A percentile compares a stretch with the other conserved stretches of the same genome.
These are phyloP conservation scores for Procambarus virginalis DNA, from an alignment of 1,140 invertebrate genomes.

Conservation along the genomic window DNA sequence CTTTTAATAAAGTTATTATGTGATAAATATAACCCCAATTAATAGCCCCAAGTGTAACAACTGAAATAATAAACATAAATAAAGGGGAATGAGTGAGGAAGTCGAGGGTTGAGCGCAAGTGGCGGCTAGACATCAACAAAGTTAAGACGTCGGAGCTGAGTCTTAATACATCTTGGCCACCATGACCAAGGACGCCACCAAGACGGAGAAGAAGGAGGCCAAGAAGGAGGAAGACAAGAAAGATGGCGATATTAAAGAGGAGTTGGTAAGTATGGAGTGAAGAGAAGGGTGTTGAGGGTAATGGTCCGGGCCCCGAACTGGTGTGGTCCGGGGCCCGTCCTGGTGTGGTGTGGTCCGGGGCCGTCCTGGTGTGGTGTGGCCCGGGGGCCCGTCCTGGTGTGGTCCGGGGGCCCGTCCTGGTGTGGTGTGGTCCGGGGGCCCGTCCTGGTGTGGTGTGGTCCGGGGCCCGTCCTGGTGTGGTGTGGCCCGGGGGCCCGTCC, in stretches of 20 bases:
- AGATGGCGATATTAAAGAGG: slow-evolving; percentile 57
- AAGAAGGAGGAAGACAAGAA: slow-evolving; percentile 51
- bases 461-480: too few relatives aligned
- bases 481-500: too few relatives aligned
- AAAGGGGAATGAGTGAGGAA: background rate
- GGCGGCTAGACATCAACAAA: background rate
- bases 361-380: too few relatives aligned
- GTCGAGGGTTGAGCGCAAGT: background rate
- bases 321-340: too few relatives aligned
- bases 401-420: too few relatives aligned
- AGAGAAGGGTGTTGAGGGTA: background rate
- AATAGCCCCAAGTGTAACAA: background rate
- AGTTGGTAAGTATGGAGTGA: slow-evolving; percentile 26
- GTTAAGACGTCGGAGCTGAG: background rate
- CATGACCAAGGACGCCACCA: slow-evolving; percentile 52
- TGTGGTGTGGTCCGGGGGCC: too few relatives aligned
- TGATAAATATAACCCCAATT: background rate
- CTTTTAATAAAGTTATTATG: background rate
- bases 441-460: too few relatives aligned
- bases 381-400: too few relatives aligned
- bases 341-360: too few relatives aligned
- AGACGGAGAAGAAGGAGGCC: slow-evolving; percentile 48
- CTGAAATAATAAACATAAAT: background rate
- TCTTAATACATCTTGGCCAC: background rate
- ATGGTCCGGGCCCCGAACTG: too few relatives aligned